A percentile compares a stretch with the other conserved stretches of the same genome.
Evolutionary conservation across 2,113 vertebrate genomes (phyloP).

Genomic region (Oreotrochilus melanogaster): DNA sequence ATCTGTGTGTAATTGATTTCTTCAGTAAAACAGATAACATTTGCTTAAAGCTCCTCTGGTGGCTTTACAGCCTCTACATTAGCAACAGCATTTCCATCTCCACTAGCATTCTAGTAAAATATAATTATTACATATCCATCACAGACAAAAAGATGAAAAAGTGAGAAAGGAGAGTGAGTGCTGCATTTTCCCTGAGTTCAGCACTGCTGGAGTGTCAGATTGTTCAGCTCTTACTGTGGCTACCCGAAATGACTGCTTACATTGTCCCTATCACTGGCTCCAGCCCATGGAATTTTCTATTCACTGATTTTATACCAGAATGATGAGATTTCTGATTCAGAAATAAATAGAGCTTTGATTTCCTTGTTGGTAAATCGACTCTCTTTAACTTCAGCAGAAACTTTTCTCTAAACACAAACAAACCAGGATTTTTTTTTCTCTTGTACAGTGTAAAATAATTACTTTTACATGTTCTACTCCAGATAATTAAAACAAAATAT

Average conservation of each 20-base stretch:
- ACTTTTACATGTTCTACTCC: neutral
- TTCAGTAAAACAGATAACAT: conserved; percentile 83
- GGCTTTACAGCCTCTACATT: conserved; percentile 80
- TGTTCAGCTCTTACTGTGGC: neutral
- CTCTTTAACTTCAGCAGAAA: neutral
- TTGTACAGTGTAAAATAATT: neutral
- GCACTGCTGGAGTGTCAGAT: neutral
- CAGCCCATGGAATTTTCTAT: neutral
- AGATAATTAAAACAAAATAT: neutral
- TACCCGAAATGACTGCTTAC: neutral
- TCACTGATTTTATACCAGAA: neutral
- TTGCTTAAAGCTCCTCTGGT: conserved; percentile 82
- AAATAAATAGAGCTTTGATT: neutral
- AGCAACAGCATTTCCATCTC: conserved; percentile 75
- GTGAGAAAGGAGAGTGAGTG: neutral
- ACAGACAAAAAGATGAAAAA: conserved; percentile 35
- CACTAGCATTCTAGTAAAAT: conserved; percentile 75
- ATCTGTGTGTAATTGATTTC: conserved; percentile 82
- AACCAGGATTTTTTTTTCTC: neutral
- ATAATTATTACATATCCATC: conserved; percentile 79
- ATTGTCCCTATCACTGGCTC: neutral
- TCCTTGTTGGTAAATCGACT: neutral
- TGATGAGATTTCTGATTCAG: neutral
- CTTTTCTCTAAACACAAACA: neutral
- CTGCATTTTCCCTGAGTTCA: conserved; percentile 42